Evolutionary conservation across 2,113 vertebrate genomes (phyloP).

Genomic region (Daphoenositta chrysoptera): DNA sequence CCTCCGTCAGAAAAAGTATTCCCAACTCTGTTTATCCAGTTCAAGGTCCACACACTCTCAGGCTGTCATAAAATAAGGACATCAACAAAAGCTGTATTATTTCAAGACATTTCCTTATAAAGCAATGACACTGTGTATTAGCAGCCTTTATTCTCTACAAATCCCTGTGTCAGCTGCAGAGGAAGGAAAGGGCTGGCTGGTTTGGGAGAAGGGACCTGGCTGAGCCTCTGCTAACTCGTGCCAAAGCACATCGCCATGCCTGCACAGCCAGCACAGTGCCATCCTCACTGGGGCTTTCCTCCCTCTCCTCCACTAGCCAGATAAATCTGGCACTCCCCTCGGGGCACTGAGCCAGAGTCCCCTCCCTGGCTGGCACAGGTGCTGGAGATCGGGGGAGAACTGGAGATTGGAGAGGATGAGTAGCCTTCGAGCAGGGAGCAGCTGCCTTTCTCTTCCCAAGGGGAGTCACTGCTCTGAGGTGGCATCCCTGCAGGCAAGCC

Average conservation of each 20-base stretch:
- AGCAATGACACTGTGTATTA: not conserved
- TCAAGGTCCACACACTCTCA: not conserved
- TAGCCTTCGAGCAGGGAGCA: not conserved
- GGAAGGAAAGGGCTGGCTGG: not conserved
- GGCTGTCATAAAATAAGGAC: not conserved
- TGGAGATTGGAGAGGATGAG: not conserved
- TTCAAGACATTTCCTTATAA: not conserved
- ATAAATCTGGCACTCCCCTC: not conserved
- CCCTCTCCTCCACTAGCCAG: not conserved
- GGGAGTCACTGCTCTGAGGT: not conserved
- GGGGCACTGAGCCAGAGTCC: accelerated
- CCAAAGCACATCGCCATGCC: not conserved
- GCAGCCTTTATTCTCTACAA: not conserved
- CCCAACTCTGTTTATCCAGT: not conserved
- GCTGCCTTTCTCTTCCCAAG: not conserved
- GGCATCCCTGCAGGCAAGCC: not conserved
- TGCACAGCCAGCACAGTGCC: not conserved
- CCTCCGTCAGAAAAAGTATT: not conserved
- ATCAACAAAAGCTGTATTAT: not conserved
- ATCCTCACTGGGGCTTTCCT: not conserved
- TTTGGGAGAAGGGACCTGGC: not conserved
- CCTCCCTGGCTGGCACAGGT: not conserved
- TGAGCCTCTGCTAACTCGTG: not conserved
- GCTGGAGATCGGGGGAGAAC: not conserved
- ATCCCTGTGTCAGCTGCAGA: not conserved